Conservation (phyloP, 53 echinoderm and acorn worm species). For the Astropecten irregularis region DNA sequence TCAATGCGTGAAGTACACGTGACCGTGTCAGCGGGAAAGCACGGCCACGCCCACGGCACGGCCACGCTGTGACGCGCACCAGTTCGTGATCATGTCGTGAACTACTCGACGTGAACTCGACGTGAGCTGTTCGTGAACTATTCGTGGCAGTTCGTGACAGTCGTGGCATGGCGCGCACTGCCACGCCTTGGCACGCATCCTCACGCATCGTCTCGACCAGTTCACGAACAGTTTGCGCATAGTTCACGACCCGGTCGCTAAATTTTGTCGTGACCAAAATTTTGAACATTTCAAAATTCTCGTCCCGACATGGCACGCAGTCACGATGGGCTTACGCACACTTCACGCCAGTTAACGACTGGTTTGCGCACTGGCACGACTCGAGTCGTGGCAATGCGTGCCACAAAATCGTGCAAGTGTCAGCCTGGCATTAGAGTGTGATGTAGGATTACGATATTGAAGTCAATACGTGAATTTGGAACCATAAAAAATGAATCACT, state of each 20-base stretch:
- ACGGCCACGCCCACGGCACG: conserved; percentile 60
- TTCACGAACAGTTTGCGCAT: conserved; percentile 46
- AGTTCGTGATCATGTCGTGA: conserved; percentile 49
- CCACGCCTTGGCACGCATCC: conserved; percentile 8
- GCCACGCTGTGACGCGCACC: conserved; percentile 61
- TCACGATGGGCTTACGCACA: conserved; percentile 43
- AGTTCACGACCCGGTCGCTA: conserved; percentile 57
- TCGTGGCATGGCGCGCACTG: conserved; percentile 15
- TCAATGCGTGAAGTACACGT: conserved; percentile 55
- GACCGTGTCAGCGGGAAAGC: conserved; percentile 63
- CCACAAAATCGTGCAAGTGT: conserved; percentile 34
- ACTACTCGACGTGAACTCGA: too few species aligned
- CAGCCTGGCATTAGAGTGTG: too few species aligned
- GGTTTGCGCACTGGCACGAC: conserved; percentile 30
- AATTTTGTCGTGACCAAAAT: conserved; percentile 67
- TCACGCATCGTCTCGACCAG: background rate
- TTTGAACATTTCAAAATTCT: conserved; percentile 66
- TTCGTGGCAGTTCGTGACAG: conserved; percentile 1
- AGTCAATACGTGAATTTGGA: too few species aligned
- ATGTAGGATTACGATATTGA: too few species aligned
- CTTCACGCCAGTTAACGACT: conserved; percentile 51
- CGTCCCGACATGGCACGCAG: conserved; percentile 67
- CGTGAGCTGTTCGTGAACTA: background rate
- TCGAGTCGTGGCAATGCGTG: conserved; percentile 55
- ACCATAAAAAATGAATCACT: too few species aligned